A percentile compares a stretch with the other conserved stretches of the same genome.
phyloP scores from a whole-genome alignment of 2,113 vertebrate species.

The Gorilla gorilla region DNA sequence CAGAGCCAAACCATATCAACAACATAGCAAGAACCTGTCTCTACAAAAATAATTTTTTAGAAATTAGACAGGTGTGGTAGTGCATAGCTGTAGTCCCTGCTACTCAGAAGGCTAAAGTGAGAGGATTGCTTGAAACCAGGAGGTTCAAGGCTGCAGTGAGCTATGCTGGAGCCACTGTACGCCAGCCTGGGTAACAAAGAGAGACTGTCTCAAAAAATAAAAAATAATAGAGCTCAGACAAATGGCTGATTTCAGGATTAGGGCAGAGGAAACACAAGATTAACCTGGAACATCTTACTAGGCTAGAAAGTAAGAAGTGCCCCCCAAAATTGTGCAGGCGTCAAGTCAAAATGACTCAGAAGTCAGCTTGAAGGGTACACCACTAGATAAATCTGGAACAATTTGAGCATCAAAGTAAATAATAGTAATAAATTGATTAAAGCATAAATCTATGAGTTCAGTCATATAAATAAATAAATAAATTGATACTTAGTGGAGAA shows the following conservation, averaged over 20 bases:
- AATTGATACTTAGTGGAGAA: neutral
- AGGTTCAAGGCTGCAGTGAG: no score
- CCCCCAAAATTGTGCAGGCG: neutral
- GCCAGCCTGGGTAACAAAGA: no score
- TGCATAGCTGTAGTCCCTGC: no score
- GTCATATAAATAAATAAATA: neutral
- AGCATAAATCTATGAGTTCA: neutral
- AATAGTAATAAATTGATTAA: neutral
- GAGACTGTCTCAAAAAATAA: no score
- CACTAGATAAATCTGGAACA: neutral
- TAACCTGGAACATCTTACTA: neutral
- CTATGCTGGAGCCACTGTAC: no score
- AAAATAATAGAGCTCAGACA: neutral
- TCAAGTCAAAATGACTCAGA: neutral
- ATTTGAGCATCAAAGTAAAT: neutral
- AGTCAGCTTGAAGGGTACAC: neutral
- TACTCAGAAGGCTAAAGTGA: no score
- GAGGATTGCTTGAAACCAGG: no score
- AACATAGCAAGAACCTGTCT: no score
- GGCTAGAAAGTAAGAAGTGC: neutral
- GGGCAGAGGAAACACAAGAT: neutral
- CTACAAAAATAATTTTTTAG: no score
- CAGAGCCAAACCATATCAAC: no score
- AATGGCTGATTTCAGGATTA: neutral
- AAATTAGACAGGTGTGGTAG: no score